Evolutionary conservation across 2,888 invertebrate genomes (phyloP).

Genomic region (Lasioglossum figueresi): DNA sequence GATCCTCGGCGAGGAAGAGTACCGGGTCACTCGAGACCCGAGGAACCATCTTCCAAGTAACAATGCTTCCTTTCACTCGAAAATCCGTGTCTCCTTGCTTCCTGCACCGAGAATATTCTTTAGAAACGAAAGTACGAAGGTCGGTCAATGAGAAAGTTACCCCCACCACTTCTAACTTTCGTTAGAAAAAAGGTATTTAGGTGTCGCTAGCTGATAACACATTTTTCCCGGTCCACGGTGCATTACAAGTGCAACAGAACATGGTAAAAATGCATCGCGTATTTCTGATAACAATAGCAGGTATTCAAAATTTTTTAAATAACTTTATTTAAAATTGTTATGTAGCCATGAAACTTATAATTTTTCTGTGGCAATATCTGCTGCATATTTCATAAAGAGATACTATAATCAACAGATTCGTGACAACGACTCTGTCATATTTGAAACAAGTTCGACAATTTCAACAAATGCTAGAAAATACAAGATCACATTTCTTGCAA

Average conservation of each 20-base stretch:
- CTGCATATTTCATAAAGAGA: neutral
- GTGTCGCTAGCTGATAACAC: slow-evolving; percentile 7
- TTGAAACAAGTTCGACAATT: neutral
- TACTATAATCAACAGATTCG: neutral
- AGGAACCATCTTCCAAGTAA: neutral
- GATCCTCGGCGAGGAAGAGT: neutral
- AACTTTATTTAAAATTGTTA: too few species aligned
- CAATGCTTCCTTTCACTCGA: slow-evolving; percentile 5
- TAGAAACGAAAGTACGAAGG: slow-evolving; percentile 1
- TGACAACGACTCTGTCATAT: too few species aligned
- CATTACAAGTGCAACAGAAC: neutral
- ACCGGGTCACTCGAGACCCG: slow-evolving; percentile 7
- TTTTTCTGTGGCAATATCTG: neutral
- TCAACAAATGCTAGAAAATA: neutral
- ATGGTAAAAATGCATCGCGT: neutral
- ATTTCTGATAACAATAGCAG: neutral
- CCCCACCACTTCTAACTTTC: neutral
- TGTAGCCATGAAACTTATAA: neutral
- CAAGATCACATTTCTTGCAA: neutral
- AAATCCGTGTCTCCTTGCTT: neutral
- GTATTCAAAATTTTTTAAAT: too few species aligned
- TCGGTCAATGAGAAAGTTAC: neutral
- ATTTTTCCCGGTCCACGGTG: neutral
- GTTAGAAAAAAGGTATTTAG: slow-evolving; percentile 6
- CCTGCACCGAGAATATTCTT: neutral